Conservation (phyloP, 2,797 vertebrate species). For the Chaetodon trifasciatus region DNA sequence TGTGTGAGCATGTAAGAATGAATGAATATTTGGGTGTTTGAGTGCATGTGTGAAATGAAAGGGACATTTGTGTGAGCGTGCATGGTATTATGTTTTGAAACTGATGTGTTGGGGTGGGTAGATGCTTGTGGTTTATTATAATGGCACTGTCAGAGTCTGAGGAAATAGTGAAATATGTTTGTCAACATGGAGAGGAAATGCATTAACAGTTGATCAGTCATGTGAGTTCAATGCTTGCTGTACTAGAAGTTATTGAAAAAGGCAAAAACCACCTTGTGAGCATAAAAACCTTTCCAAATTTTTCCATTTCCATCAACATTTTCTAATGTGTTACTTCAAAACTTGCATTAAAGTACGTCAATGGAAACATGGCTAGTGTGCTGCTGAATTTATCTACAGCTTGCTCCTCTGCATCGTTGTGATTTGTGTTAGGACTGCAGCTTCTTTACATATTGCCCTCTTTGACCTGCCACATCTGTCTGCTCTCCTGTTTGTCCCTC, state of each 20-base stretch:
- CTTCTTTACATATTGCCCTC: not conserved
- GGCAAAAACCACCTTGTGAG: no score
- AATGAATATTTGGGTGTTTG: not conserved
- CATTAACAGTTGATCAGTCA: not conserved
- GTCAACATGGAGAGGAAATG: slow-evolving; percentile 40
- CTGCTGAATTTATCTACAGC: slow-evolving; percentile 4
- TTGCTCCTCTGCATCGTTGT: not conserved
- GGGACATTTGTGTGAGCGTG: not conserved
- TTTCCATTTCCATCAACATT: no score
- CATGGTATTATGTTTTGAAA: not conserved
- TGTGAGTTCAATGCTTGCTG: no score
- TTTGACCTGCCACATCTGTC: slow-evolving; percentile 45
- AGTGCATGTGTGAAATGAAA: not conserved
- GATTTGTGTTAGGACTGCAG: slow-evolving; percentile 1
- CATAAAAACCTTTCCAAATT: no score
- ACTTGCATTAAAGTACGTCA: no score
- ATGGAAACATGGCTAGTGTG: no score
- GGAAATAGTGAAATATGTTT: slow-evolving; percentile 33
- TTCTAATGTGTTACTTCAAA: no score
- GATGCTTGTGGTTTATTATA: slow-evolving; percentile 25
- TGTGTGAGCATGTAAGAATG: not conserved
- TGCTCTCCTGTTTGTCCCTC: slow-evolving; percentile 38
- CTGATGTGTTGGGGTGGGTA: not conserved
- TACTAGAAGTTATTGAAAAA: no score
- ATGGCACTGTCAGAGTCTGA: not conserved